Base-by-base conservation (phyloP, 2,797 vertebrate genomes). In the Siniperca obscura region DNA sequence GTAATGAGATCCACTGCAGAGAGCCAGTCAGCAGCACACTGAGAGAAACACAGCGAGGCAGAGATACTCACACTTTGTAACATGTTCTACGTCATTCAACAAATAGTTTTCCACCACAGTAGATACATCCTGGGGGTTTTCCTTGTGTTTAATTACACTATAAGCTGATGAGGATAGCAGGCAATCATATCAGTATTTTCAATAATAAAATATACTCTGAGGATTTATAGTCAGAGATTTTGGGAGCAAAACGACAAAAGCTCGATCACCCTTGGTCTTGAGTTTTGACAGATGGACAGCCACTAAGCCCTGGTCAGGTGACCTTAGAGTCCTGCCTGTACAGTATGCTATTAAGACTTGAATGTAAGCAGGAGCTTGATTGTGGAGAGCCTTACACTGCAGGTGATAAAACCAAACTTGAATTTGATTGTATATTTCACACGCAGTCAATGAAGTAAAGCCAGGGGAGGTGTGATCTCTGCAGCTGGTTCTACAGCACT, bases 1-100 rank as follows among this genome's bases (percentile, higher is more conserved):
- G 81, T 95, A 94, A 95, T 94, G 90, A 94, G 91, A 90, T 87
- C 87, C 86, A 83, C 90, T 86, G 87, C 86, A 87, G 92, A 89
- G 87, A 85, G 82, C 85, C 87, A 92, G 90, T 92, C 91, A 90
- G 87, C 89, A 66, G 66, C 89, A 87, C 87, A 82, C 80, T 82
- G 86, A 74, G 85, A 87, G 79, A 65, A 70, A 86, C 77, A 81
- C 80, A 74, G 80, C 81, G 84, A 80, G 84, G 78, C 83, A 73
- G 78, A 87, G 78, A 87, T 82, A 68, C 83, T 85, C 85, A 83
- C 85, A 69, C 86, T 79, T 82, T 66, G 84, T 78, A 79, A 90
- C 89, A 73, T 85, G 87, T 91, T 89, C 74, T 42, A 34, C 21
- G 78, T 85, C 90, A 86, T 80, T 90, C 86, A 92, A 87, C 87